phyloP scores from a whole-genome alignment of 2,797 vertebrate species.

The Onychomys leucogaster region DNA sequence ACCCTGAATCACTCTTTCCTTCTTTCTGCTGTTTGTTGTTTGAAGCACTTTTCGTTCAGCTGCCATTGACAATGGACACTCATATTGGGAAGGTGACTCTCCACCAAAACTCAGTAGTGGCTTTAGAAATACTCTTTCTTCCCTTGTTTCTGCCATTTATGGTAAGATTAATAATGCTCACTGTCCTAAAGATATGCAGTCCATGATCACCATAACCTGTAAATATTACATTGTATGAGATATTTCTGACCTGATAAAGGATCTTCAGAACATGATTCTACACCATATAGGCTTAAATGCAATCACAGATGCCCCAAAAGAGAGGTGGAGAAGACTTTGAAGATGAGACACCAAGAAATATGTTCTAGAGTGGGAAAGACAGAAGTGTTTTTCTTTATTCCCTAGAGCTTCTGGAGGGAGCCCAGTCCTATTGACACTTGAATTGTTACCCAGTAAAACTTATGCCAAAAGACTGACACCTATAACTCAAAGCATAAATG shows the following conservation, averaged over 20 bases:
- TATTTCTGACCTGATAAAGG: background rate
- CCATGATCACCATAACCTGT: background rate
- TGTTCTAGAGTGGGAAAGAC: background rate
- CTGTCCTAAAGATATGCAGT: background rate
- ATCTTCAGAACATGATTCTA: background rate
- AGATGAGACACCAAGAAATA: background rate
- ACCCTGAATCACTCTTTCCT: background rate
- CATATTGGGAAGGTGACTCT: background rate
- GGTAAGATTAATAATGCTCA: too few relatives aligned
- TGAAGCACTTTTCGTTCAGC: background rate
- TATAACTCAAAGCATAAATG: background rate
- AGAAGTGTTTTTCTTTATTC: background rate
- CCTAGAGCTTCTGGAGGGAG: background rate
- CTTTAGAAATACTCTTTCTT: too few relatives aligned
- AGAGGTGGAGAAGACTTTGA: background rate
- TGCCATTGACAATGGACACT: background rate
- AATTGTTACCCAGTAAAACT: background rate
- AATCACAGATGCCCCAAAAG: background rate
- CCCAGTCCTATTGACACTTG: background rate
- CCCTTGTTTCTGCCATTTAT: background rate
- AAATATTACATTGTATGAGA: background rate
- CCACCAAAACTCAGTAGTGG: background rate
- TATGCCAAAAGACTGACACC: background rate
- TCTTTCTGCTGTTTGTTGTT: background rate
- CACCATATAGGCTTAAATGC: background rate